Base-by-base conservation (phyloP, 2,888 invertebrate species). In the Blera fallax region DNA sequence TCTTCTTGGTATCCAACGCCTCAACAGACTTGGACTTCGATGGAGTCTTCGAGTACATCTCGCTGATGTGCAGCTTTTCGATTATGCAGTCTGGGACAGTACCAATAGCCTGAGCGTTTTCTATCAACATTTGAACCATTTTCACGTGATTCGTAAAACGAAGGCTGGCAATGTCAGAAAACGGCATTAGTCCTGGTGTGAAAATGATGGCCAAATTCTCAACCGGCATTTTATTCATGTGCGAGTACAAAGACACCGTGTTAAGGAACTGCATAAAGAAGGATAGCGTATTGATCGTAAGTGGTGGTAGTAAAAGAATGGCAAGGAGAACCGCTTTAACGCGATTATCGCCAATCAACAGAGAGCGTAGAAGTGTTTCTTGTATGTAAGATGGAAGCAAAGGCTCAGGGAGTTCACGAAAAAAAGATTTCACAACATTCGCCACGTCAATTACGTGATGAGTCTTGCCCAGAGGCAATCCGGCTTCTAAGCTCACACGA, bases 391-490 rank as follows among this genome's bases (percentile, higher is more conserved):
- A 93, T 0, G 95, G 97, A 91, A 98, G 95, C 18, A 98, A 92
- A 0, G 98, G 97, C 88, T 97, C 97, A 0, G 97, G 97, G 67
- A 98, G 92, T 90, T 96, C 95, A 78, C 98, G 93, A 84, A 98
- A 94, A 91, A 97, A 98, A 58, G 95, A 94, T 91, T 98, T 98
- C 24, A 98, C 93, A 32, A 97, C 94, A 90, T 95, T 96, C 1
- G 97, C 97, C 14, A 97, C 95, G 92, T 98, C 98, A 88, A 97
- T 95, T 0, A 96, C 96, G 89, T 96, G 95, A 90, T 96, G 95
- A 2, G 95, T 95, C 64, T 95, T 94, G 14, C 94, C 94, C 62
- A 97, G 93, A 67, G 93, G 93, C 64, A 94, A 94, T 6, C 96
- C 96, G 54, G 94, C 94, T 90, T 97, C 97, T 77, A 97, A 91